A percentile compares a stretch with the other conserved stretches of the same genome.
These are phyloP conservation scores for Onthophagus sagittarius DNA, from an alignment of 2,888 invertebrate genomes.

Conservation along the genomic window DNA sequence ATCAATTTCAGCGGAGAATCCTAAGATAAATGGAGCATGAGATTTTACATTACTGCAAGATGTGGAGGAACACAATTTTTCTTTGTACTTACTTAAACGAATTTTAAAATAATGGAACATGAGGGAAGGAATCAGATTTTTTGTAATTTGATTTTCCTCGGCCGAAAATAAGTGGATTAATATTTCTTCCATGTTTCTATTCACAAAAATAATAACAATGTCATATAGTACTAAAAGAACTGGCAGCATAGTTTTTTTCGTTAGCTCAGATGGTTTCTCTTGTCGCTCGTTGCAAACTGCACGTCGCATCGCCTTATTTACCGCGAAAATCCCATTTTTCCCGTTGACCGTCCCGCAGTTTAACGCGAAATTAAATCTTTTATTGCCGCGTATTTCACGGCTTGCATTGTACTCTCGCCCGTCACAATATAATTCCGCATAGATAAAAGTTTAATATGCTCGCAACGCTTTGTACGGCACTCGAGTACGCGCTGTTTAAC, in stretches of 20 bases:
- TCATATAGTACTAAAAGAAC: not conserved
- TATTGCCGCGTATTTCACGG: slow-evolving; percentile 11
- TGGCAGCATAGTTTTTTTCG: not conserved
- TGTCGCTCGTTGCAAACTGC: not conserved
- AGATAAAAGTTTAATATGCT: slow-evolving; percentile 13
- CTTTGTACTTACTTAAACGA: not conserved
- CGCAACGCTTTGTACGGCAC: not conserved
- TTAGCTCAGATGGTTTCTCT: not conserved
- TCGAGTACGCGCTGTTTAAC: not conserved
- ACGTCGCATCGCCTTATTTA: not conserved
- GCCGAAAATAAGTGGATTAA: not conserved
- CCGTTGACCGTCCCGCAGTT: slow-evolving; percentile 4
- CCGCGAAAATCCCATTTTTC: slow-evolving; percentile 10
- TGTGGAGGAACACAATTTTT: not conserved
- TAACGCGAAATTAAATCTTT: slow-evolving; percentile 13
- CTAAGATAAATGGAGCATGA: not conserved
- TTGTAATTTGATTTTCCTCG: too few relatives aligned
- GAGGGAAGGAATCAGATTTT: too few relatives aligned
- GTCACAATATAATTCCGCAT: slow-evolving; percentile 12
- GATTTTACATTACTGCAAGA: not conserved
- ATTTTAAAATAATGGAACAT: not conserved
- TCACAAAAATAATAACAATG: not conserved
- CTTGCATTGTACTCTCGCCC: not conserved
- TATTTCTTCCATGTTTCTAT: not conserved
- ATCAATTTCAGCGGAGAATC: not conserved